These are phyloP conservation scores for Mionectes macconnelli DNA, from an alignment of 2,113 vertebrate species.

Conservation along the genomic window DNA sequence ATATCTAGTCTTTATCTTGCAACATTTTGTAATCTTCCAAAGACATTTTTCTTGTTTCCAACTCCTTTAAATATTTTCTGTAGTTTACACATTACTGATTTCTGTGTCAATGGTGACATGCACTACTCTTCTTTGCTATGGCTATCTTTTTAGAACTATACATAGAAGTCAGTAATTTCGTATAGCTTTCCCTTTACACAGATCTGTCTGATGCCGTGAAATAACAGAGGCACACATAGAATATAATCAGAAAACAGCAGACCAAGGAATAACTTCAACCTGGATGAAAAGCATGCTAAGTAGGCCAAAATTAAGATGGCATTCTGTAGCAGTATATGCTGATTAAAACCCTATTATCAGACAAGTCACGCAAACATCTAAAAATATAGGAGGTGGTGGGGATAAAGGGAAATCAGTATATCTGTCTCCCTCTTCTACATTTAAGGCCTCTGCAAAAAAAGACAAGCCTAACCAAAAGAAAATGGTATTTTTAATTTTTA, in stretches of 20 bases:
- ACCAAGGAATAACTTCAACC: not conserved
- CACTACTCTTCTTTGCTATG: not conserved
- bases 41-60: not conserved
- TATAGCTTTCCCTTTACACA: not conserved
- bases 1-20: not conserved
- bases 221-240: not conserved
- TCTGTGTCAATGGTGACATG: not conserved
- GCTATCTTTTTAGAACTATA: not conserved
- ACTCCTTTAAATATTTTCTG: not conserved
- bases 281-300: constrained; percentile 9
- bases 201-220: not conserved
- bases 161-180: not conserved
- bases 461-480: constrained; percentile 52
- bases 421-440: not conserved
- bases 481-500: constrained; percentile 65
- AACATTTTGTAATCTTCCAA: not conserved
- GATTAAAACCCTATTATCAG: constrained; percentile 53
- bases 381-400: not conserved
- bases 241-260: not conserved
- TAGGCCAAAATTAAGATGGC: constrained; percentile 50
- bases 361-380: constrained; percentile 23
- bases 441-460: constrained; percentile 32
- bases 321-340: not conserved
- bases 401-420: not conserved
- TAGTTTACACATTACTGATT: not conserved